Evolutionary conservation across 2,797 vertebrate species (phyloP), one percentile per base, ranked within the genome.

Genomic region (Sphaeramia orbicularis): DNA sequence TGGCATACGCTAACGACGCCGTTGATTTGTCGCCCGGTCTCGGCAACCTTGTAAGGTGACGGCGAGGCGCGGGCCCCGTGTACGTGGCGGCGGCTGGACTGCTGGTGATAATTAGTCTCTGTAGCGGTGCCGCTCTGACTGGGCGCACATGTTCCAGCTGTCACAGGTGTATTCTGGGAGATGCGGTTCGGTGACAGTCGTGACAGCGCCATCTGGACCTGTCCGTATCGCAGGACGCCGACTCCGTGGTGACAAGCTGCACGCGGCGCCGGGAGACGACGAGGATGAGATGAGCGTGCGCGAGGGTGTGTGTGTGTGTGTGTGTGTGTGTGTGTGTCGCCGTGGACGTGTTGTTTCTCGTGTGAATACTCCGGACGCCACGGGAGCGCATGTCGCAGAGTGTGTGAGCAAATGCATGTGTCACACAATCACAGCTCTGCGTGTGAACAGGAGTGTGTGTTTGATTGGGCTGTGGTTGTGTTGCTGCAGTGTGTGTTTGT

Each of bases 91-190:
- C 65, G 77, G 80, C 79, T 76, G 85, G 84, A 84, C 85, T 50
- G 84, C 83, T 83, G 89, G 83, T 90, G 89, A 92, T 94, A 94
- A 94, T 94, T 93, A 94, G 91, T 93, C 90, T 89, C 89, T 81
- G 90, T 85, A 73, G 89, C 78, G 58, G 65, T 71, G 71, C 69
- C 57, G 76, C 82, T 89, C 85, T 88, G 93, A 92, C 92, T 90
- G 90, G 89, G 81, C 81, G 79, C 92, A 92, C 92, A 93, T 93
- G 92, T 93, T 93, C 82, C 83, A 76, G 86, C 92, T 93, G 93
- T 94, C 93, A 94, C 90, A 94, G 93, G 93, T 95, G 94, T 86
- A 93, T 93, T 93, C 86, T 92, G 88, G 92, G 92, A 94, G 83
- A 92, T 74, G 74, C 75, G 85, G 85, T 78, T 79, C 80, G 83